Evolutionary conservation across 2,113 vertebrate species (phyloP).

Genomic region (Phyllostomus discolor): DNA sequence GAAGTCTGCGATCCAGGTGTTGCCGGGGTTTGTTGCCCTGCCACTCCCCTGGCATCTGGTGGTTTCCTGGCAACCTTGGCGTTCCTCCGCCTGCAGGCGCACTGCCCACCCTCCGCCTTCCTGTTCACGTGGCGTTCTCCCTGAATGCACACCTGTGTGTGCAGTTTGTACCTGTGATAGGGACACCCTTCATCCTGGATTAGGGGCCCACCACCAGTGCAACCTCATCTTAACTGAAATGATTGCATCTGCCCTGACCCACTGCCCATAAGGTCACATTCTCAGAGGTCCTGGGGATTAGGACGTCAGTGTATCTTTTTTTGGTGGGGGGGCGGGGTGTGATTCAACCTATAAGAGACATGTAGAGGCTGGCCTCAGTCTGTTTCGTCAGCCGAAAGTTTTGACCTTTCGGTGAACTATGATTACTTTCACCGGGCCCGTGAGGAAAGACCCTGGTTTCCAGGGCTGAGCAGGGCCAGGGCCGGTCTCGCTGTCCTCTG

Average conservation of each 20-base stretch:
- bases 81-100: rapidly evolving
- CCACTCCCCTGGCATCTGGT: background rate
- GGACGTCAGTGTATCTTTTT: background rate
- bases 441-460: background rate
- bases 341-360: background rate
- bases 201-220: background rate
- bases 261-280: background rate
- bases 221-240: background rate
- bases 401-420: background rate
- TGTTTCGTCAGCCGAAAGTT: background rate
- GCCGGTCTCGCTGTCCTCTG: rapidly evolving
- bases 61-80: background rate
- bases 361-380: background rate
- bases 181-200: rapidly evolving
- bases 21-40: too few species aligned
- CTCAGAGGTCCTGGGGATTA: background rate
- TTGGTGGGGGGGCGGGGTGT: rapidly evolving
- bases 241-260: background rate
- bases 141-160: rapidly evolving
- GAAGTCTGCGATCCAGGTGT: too few species aligned
- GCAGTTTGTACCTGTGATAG: background rate
- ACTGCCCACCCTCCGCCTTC: background rate
- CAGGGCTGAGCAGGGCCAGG: background rate
- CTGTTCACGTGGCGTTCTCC: rapidly evolving
- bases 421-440: background rate